A percentile compares a stretch with the other conserved stretches of the same genome.
phyloP scores from a whole-genome alignment of 1,140 invertebrate genomes.

The Psix sp. region DNA sequence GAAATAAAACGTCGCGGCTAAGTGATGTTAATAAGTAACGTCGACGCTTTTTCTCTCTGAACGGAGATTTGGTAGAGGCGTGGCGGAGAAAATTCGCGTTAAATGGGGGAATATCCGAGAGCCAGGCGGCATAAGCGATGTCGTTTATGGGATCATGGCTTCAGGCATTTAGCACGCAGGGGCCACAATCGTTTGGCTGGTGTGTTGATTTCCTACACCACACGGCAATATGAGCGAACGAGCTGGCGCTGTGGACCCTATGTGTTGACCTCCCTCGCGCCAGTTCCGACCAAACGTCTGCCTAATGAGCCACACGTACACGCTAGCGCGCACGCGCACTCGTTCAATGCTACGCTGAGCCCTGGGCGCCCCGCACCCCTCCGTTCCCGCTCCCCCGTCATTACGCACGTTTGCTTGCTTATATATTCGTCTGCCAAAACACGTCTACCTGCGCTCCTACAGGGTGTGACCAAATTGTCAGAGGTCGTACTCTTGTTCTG shows the following conservation, averaged over 20 bases:
- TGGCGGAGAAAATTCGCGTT: conserved; percentile 40
- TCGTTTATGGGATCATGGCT: conserved; percentile 69
- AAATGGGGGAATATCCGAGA: conserved; percentile 60
- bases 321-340: conserved; percentile 67
- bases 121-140: conserved; percentile 68
- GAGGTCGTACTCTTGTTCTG: conserved; percentile 18
- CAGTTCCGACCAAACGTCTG: conserved; percentile 63
- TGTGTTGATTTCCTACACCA: conserved; percentile 64
- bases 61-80: conserved; percentile 20
- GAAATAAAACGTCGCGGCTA: background rate
- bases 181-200: conserved; percentile 67
- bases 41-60: background rate
- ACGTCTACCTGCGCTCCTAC: conserved; percentile 28
- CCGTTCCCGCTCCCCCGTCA: conserved; percentile 32
- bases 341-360: conserved; percentile 48
- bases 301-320: conserved; percentile 72
- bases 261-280: conserved; percentile 43
- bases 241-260: conserved; percentile 16
- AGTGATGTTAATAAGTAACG: conserved; percentile 12
- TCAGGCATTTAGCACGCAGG: conserved; percentile 66
- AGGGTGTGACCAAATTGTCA: conserved; percentile 38
- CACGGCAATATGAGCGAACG: conserved; percentile 34
- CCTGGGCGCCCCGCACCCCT: conserved; percentile 37
- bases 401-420: conserved; percentile 30
- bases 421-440: conserved; percentile 16